phyloP scores from a whole-genome alignment of 2,888 invertebrate species.

The Acleris sparsana region DNA sequence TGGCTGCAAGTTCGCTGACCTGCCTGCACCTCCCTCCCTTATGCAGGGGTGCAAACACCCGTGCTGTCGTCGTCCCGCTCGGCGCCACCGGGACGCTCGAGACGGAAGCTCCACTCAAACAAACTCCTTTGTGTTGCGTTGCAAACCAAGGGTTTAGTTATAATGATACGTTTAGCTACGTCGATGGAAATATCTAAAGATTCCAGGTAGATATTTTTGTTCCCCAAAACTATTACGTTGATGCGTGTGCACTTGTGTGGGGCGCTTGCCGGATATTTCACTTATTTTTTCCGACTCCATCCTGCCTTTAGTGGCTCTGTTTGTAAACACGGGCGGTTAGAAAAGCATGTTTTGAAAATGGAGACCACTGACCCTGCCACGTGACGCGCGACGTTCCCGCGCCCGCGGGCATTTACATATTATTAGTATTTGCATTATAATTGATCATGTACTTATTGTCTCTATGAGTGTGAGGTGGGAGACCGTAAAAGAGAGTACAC shows the following conservation, averaged over 20 bases:
- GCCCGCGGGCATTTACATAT: neutral
- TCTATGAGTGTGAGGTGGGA: no score
- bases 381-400: constrained; percentile 47
- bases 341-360: constrained; percentile 70
- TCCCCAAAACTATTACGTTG: neutral
- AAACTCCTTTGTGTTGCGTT: constrained; percentile 26
- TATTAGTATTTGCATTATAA: constrained; percentile 1
- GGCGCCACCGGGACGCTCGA: constrained; percentile 47
- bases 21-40: constrained; percentile 69
- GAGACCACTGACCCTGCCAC: constrained; percentile 50
- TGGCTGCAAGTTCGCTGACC: constrained; percentile 74
- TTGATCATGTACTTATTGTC: no score
- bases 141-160: constrained; percentile 16
- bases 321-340: constrained; percentile 67
- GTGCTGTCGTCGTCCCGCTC: constrained; percentile 62
- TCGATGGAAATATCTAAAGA: neutral
- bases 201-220: neutral
- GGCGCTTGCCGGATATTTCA: constrained; percentile 23
- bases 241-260: no score
- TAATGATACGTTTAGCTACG: neutral
- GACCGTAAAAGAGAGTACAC: no score
- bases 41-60: constrained; percentile 61
- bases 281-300: constrained; percentile 49
- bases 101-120: constrained; percentile 22
- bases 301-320: constrained; percentile 51